phyloP scores from a whole-genome alignment of 2,113 vertebrate genomes.

The Pipra filicauda region DNA sequence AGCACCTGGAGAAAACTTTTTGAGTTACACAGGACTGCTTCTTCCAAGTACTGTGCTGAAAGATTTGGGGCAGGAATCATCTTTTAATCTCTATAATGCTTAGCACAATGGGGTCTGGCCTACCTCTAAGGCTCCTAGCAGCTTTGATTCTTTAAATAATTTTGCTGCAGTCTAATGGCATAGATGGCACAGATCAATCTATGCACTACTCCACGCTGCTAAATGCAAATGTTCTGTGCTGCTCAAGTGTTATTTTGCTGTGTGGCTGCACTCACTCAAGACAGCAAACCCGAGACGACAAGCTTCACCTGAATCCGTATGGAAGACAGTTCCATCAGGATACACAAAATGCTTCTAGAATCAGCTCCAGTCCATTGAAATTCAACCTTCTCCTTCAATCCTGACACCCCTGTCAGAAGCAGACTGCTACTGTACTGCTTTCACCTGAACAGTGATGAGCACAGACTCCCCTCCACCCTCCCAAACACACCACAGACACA shows the following conservation, averaged over 20 bases:
- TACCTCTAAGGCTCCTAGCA: neutral
- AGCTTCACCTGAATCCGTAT: neutral
- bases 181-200: neutral
- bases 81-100: neutral
- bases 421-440: neutral
- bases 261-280: neutral
- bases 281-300: neutral
- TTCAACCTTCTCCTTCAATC: neutral
- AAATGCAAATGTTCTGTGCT: neutral
- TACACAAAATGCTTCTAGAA: neutral
- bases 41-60: accelerated
- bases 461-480: neutral
- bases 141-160: neutral
- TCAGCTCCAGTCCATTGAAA: neutral
- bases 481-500: neutral
- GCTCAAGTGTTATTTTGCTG: accelerated
- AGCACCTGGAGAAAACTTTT: neutral
- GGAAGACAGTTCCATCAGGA: neutral
- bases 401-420: neutral
- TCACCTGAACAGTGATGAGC: neutral
- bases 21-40: neutral
- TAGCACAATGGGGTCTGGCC: neutral
- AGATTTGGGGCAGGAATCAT: neutral
- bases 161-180: neutral
- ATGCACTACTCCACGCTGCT: neutral